Percentiles rank a stretch among this genome's conserved stretches.
phyloP scores from a whole-genome alignment of 2,888 invertebrate species.

The Habrosyne pyritoides region DNA sequence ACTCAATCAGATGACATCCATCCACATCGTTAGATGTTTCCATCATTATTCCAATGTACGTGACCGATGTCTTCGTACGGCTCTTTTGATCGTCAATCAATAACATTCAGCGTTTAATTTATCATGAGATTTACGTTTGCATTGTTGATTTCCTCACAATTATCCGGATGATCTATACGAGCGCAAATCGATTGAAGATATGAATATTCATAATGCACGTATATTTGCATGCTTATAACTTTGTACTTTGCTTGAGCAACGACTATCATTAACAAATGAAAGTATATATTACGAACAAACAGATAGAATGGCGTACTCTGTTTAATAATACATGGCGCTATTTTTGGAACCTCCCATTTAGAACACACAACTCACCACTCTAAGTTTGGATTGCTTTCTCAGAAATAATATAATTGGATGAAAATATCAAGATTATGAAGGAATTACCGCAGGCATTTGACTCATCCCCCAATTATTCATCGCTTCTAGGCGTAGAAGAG shows the following conservation, averaged over 20 bases:
- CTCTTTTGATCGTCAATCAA: constrained; percentile 71
- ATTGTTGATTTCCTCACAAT: constrained; percentile 67
- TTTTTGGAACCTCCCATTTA: neutral
- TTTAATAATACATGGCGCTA: neutral
- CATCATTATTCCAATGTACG: constrained; percentile 56
- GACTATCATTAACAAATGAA: neutral
- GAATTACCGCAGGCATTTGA: neutral
- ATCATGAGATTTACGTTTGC: constrained; percentile 68
- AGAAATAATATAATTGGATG: neutral
- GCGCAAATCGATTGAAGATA: constrained; percentile 25
- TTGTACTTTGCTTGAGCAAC: neutral
- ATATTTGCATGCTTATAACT: constrained; percentile 6
- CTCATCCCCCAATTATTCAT: neutral
- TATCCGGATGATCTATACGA: constrained; percentile 50
- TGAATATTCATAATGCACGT: constrained; percentile 31
- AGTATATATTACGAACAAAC: neutral
- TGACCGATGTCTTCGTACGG: constrained; percentile 57
- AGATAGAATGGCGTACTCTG: neutral
- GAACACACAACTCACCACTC: neutral
- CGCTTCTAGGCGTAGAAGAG: neutral
- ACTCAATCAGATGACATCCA: constrained; percentile 49
- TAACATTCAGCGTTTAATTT: constrained; percentile 64
- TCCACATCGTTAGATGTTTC: constrained; percentile 57
- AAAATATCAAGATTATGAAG: neutral
- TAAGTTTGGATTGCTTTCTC: neutral